Evolutionary conservation across 2,113 vertebrate genomes (phyloP).

Genomic region (Pan troglodytes): DNA sequence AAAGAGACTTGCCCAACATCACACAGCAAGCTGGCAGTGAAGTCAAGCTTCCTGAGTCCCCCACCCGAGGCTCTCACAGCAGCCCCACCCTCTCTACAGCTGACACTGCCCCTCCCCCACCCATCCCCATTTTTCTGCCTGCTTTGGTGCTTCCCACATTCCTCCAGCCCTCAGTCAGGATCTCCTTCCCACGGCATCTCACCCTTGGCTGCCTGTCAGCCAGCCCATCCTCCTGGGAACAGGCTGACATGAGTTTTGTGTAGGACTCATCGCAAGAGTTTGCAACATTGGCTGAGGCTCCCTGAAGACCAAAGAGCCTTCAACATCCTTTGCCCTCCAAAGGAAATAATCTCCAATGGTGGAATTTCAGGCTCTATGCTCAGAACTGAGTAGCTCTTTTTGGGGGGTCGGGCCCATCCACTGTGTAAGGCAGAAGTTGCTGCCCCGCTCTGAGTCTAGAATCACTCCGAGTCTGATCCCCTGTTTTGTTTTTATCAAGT

Average conservation of each 20-base stretch:
- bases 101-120: not conserved
- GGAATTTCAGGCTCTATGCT: not conserved
- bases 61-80: not conserved
- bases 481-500: not conserved
- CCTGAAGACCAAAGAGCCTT: conserved; percentile 29
- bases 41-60: not conserved
- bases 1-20: not conserved
- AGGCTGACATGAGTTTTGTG: not conserved
- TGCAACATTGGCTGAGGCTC: not conserved
- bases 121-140: not conserved
- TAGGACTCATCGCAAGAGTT: not conserved
- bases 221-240: conserved; percentile 71
- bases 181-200: conserved; percentile 77
- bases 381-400: not conserved
- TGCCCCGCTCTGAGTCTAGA: not conserved
- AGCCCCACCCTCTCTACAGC: not conserved
- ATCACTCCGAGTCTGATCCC: not conserved
- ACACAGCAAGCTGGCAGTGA: not conserved
- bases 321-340: not conserved
- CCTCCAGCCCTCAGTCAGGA: conserved; percentile 48
- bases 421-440: not conserved
- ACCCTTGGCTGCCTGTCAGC: conserved; percentile 64
- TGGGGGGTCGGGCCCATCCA: not conserved
- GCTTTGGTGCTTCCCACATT: conserved; percentile 69
- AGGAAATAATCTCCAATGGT: not conserved